These are phyloP conservation scores for Gymnothorax javanicus DNA, from an alignment of 2,797 vertebrate species.

Conservation along the genomic window DNA sequence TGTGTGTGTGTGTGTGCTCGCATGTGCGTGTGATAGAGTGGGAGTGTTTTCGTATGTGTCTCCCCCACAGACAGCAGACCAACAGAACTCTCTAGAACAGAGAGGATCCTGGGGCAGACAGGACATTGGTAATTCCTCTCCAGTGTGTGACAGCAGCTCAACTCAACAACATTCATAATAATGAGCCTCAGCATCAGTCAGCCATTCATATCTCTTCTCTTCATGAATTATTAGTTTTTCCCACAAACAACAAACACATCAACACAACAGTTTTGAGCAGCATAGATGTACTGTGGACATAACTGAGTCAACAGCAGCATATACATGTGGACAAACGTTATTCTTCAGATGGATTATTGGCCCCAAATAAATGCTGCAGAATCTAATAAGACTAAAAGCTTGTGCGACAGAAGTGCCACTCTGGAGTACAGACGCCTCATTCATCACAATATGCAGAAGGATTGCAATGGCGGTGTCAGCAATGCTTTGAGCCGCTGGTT, in stretches of 20 bases:
- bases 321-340: background rate
- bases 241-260: background rate
- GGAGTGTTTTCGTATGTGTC: background rate
- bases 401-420: background rate
- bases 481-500: background rate
- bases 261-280: background rate
- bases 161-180: background rate
- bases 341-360: background rate
- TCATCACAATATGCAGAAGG: background rate
- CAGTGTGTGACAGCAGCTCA: background rate
- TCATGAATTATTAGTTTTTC: background rate
- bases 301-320: background rate
- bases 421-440: background rate
- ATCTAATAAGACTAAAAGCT: slow-evolving; percentile 10
- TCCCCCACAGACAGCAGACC: background rate
- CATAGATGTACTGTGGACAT: background rate
- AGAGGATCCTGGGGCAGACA: no score
- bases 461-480: background rate
- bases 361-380: background rate
- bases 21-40: background rate
- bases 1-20: background rate
- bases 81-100: background rate
- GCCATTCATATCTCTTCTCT: background rate
- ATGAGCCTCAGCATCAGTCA: background rate
- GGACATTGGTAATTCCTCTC: background rate